Conservation (phyloP, 2,888 invertebrate genomes). For the Geotrupes spiniger region DNA sequence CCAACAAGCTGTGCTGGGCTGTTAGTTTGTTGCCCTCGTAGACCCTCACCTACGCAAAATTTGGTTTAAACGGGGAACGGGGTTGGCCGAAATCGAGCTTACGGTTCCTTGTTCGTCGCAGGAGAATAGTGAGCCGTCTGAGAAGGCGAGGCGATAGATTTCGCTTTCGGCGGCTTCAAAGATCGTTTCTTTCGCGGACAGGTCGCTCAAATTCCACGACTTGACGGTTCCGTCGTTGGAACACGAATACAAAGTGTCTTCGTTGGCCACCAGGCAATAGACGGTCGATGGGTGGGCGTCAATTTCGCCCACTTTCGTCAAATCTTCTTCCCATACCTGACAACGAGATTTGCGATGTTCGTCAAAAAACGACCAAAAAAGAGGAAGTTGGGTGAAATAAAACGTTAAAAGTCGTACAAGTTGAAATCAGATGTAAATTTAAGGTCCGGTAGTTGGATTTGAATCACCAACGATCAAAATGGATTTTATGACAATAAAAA, state of each 20-base stretch:
- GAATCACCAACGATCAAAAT: too few relatives aligned
- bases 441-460: too few relatives aligned
- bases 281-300: conserved; percentile 61
- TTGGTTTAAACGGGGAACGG: too few relatives aligned
- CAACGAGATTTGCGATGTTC: too few relatives aligned
- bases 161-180: conserved; percentile 48
- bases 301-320: conserved; percentile 49
- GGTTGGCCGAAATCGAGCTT: conserved; percentile 13
- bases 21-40: conserved; percentile 55
- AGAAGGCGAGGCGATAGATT: conserved; percentile 47
- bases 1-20: conserved; percentile 56
- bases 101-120: conserved; percentile 65
- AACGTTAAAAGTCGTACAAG: too few relatives aligned
- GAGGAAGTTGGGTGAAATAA: too few relatives aligned
- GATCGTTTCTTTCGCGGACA: conserved; percentile 42
- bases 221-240: conserved; percentile 64
- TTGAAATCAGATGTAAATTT: too few relatives aligned
- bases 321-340: conserved; percentile 53
- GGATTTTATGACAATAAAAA: too few relatives aligned
- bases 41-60: conserved; percentile 54
- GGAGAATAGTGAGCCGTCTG: conserved; percentile 52
- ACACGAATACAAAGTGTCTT: conserved; percentile 57
- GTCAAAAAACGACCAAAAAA: too few relatives aligned
- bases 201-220: conserved; percentile 55
- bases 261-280: conserved; percentile 58